Percentiles rank a stretch among this genome's conserved stretches.
These are phyloP conservation scores for Penelope pileata DNA, from an alignment of 2,113 vertebrate genomes.

Conservation along the genomic window DNA sequence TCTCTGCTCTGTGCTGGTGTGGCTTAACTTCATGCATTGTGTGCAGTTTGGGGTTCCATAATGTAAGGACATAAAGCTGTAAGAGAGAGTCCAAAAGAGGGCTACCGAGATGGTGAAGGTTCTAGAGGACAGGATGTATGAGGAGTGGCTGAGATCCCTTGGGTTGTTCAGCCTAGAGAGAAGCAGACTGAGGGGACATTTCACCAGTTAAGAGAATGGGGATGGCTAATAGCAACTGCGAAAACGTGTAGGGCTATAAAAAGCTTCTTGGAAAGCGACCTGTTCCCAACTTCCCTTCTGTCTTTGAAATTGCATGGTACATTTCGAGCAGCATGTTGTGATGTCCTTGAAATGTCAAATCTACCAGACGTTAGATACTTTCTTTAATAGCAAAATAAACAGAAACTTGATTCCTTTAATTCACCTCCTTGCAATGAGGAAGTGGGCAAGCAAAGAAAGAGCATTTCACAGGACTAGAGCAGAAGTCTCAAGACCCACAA, in stretches of 20 bases:
- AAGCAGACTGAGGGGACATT: background rate
- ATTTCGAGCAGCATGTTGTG: background rate
- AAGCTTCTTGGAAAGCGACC: background rate
- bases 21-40: too few species aligned
- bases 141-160: background rate
- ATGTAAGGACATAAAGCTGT: too few species aligned
- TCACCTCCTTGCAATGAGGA: background rate
- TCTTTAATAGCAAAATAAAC: background rate
- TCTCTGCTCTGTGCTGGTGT: too few species aligned
- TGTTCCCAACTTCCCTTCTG: background rate
- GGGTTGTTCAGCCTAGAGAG: background rate
- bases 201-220: background rate
- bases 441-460: background rate
- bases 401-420: background rate
- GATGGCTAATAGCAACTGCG: background rate
- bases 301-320: background rate
- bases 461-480: background rate
- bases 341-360: background rate
- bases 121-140: background rate
- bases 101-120: background rate
- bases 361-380: background rate
- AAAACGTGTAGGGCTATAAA: background rate
- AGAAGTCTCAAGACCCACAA: fast-evolving
- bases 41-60: too few species aligned
- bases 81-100: too few species aligned